Evolutionary conservation across 2,797 vertebrate species (phyloP), one percentile per base, ranked within the genome.

Genomic region (Enteromius afrohamiltoni): DNA sequence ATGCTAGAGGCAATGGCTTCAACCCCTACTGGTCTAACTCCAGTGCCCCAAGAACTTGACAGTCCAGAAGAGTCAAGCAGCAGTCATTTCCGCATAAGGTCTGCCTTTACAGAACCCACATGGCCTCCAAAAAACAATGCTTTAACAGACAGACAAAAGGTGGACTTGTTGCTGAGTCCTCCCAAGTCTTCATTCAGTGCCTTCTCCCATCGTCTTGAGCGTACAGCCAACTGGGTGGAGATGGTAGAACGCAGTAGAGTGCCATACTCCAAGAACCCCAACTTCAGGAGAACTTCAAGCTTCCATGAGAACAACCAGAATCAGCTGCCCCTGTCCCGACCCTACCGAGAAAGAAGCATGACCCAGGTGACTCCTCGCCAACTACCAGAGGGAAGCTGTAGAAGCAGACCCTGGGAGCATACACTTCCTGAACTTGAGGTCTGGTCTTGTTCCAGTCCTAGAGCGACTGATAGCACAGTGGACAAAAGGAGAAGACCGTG

Each of bases 331-430:
- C 88, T 88, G n/a, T 86, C 87, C 69, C 95, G 93, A 83, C 95
- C 95, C 0, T 98, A 96, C 93, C 93, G 98, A 90, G 97, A 99
- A 89, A 94, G 98, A 79, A 99, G 98, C 92, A 93, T 98, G 95
- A 98, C 97, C 21, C 95, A 96, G 92, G 95, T 95, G 83, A 92
- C 93, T 21, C 96, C 96, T 0, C 94, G 96, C 23, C 97, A 97
- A 76, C 93, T 93, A 62, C 95, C 97, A 2, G 92, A 95, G 45
- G 96, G 95, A 86, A 94, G 87, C 69, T 92, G 94, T 77, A 94
- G 95, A 92, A 91, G 85, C 67, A 95, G 92, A 87, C 91, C 88
- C 0, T 95, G 95, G 95, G 96, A 96, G 73, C 94, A 93, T 10
- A 88, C 92, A 11, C 93, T 94, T 14, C 92, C 94, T 82, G 96